These are phyloP conservation scores for Zaprionus obscuricornis DNA, from an alignment of 2,888 invertebrate genomes.

Conservation along the genomic window DNA sequence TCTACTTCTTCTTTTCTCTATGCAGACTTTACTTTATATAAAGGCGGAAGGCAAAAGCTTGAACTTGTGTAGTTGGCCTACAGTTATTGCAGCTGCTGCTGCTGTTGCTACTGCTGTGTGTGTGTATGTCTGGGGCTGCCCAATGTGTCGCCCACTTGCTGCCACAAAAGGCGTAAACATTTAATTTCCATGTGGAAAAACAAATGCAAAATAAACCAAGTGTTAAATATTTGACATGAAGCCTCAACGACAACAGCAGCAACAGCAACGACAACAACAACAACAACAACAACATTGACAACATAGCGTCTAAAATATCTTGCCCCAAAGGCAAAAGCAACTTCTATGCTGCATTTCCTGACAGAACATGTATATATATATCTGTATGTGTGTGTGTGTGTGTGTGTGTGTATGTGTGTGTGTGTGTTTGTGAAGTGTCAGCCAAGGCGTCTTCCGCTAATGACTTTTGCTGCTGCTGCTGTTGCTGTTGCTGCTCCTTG, in stretches of 20 bases:
- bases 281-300: neutral
- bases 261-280: slow-evolving; percentile 5
- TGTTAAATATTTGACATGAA: slow-evolving; percentile 75
- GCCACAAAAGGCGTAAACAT: slow-evolving; percentile 77
- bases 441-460: slow-evolving; percentile 63
- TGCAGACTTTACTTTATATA: too few species aligned
- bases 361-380: slow-evolving; percentile 27
- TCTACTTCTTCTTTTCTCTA: neutral
- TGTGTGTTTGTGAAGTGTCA: slow-evolving; percentile 34
- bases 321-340: slow-evolving; percentile 50
- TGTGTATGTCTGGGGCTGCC: slow-evolving; percentile 40
- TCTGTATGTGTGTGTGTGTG: slow-evolving; percentile 6
- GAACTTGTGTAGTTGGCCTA: too few species aligned
- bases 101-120: too few species aligned
- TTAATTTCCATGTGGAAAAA: slow-evolving; percentile 68
- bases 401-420: slow-evolving; percentile 9
- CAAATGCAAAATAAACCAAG: slow-evolving; percentile 67
- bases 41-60: too few species aligned
- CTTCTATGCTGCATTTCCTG: slow-evolving; percentile 70
- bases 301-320: slow-evolving; percentile 48
- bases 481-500: neutral
- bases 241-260: slow-evolving; percentile 33
- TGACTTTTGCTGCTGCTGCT: slow-evolving; percentile 63
- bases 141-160: slow-evolving; percentile 62
- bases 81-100: too few species aligned